These are phyloP conservation scores for Motacilla alba DNA, from an alignment of 2,113 vertebrate genomes.

Conservation along the genomic window DNA sequence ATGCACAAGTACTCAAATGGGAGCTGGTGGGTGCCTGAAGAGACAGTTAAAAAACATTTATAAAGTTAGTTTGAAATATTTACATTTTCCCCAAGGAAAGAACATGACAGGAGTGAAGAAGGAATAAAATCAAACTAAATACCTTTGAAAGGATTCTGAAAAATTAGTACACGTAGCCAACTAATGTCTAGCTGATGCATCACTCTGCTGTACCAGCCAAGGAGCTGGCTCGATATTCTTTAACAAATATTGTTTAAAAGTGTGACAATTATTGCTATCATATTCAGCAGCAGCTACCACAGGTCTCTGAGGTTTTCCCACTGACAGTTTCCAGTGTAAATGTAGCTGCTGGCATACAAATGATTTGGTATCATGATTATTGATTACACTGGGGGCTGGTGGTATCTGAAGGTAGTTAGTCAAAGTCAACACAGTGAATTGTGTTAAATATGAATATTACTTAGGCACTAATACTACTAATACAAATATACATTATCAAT, in stretches of 20 bases:
- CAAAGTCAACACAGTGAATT: conserved; percentile 57
- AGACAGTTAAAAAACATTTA: background rate
- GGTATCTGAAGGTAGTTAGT: conserved; percentile 64
- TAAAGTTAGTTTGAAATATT: background rate
- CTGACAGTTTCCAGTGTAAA: conserved; percentile 36
- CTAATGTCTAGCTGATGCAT: background rate
- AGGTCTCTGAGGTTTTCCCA: conserved; percentile 35
- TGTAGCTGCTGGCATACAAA: conserved; percentile 50
- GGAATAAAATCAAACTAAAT: background rate
- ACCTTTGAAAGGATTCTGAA: background rate
- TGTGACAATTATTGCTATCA: conserved; percentile 29
- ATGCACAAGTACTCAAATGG: accelerated
- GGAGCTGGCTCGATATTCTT: background rate
- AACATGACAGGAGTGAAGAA: background rate
- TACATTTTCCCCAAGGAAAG: background rate
- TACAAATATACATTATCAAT: conserved; percentile 59
- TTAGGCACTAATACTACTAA: conserved; percentile 50
- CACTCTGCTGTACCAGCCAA: background rate
- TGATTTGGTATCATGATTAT: conserved; percentile 47
- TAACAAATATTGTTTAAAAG: conserved; percentile 31
- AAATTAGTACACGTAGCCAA: background rate
- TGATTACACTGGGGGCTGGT: conserved; percentile 54
- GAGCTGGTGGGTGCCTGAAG: background rate
- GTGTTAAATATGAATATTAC: conserved; percentile 62
- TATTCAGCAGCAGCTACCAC: conserved; percentile 27